Base-by-base conservation (phyloP, 2,888 invertebrate genomes). In the Drosophila kanekoi region DNA sequence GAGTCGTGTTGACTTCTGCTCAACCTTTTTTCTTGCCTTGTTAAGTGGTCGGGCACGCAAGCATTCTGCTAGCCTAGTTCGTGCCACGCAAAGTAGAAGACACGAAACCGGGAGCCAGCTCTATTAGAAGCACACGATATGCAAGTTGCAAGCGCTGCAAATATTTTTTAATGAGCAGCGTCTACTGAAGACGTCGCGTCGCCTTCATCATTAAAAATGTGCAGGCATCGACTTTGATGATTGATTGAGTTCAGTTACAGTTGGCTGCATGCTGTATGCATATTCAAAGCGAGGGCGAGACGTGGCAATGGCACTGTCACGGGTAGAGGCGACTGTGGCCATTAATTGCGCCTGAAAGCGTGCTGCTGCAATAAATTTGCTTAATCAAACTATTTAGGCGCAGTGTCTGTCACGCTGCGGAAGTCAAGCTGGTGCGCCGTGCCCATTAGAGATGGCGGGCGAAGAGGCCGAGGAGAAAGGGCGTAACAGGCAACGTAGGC, bases 371-470 rank as follows among this genome's bases (percentile, higher is more conserved):
- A 83, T 88, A 85, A 83, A 83, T 85, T 88, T 80, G 74, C 87
- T 74, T 86, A 87, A 83, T 78, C 81, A 85, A 85, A 85, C 89
- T 85, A 83, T 88, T 86, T 79, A 79, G 79, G 53, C 56, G 59
- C 72, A 65, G 68, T 65, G 79, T 61, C 77, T 77, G 73, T 75
- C 79, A 81, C 72, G 70, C 67, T 59, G 70, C 67, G 81, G 71
- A 83, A 86, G 77, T 80, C 81, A 87, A 78, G 87, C 82, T 84
- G 87, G 52, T 28, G 28, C 59, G 54, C 37, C 51, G 64, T 45
- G 13, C 44, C 71, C 62, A 67, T 64, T 71, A 65, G 68, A 51
- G 51, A 13, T 28, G 59, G 58, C 33, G 57, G 41, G 52, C 20
- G 16, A n/a, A 14, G 14, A 6, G 28, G 8, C 28, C 6, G 57